Base-by-base conservation (phyloP, 2,797 vertebrate genomes). In the Halcyon smyrnensis region DNA sequence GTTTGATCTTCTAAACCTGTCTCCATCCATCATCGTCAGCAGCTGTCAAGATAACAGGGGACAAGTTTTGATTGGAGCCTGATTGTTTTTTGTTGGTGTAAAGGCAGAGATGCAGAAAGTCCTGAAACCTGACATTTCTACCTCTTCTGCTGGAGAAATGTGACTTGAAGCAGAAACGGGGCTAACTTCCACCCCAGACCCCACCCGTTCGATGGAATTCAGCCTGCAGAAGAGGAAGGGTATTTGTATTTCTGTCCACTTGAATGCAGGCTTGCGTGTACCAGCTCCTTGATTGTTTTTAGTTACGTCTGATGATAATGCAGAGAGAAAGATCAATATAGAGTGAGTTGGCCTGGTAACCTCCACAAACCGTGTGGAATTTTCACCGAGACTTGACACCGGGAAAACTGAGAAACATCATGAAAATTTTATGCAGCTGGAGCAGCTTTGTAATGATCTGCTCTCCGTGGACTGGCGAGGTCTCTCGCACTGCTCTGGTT, bases 11-110 rank as follows among this genome's bases (percentile, higher is more conserved):
- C 76, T 45, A 81, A 84, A 34, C 89, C 73, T 11, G 2, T 46
- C 92, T 62, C 32, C 8, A 89, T 91, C 91, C 93, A 84, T 81
- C 95, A 77, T 30, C 19, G 16, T 36, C 96, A 95, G 83, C 48
- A 51, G 20, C 93, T 87, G 36, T n/a, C 89, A 79, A 68, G 83
- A 69, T 53, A 95, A 91, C 69, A 17, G 62, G 62, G 85, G 65
- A 87, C 62, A 81, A 34, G 46, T 34, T 69, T 50, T 93, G 91
- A 88, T 45, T 50, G 69, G 69, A 79, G 53, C 41, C 57, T 60
- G 84, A 56, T 25, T 84, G 75, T 3, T 45, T 90, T 84, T 60
- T 63, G 54, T n/a, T 48, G 83, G 43, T 28, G 62, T 21, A 70
- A 56, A 86, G 71, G 77, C 59, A 80, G 56, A 74, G 60, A 34